These are phyloP conservation scores for Bemisia tabaci DNA, from an alignment of 1,140 invertebrate species.

Conservation along the genomic window DNA sequence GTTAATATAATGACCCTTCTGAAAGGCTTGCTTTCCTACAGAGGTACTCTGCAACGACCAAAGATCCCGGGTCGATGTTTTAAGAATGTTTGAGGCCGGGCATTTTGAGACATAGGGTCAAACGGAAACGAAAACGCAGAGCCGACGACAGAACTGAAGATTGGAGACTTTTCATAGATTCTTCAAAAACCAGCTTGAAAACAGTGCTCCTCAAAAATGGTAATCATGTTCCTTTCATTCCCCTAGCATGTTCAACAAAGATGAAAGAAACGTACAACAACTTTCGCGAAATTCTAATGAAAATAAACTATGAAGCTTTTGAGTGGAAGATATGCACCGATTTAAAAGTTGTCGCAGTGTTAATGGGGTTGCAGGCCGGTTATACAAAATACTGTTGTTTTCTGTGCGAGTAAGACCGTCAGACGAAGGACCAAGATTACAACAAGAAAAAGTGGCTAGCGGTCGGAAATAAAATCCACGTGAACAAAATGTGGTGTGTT, in stretches of 20 bases:
- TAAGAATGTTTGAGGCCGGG: too few relatives aligned
- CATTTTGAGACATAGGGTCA: too few relatives aligned
- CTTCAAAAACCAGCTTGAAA: conserved; percentile 15
- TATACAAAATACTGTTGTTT: conserved; percentile 32
- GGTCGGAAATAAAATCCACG: too few relatives aligned
- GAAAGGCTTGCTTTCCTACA: too few relatives aligned
- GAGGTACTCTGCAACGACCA: too few relatives aligned
- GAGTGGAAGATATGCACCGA: conserved; percentile 12
- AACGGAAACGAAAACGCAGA: not conserved
- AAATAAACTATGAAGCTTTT: not conserved
- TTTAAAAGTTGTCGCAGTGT: conserved; percentile 14
- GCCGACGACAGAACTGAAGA: conserved; percentile 4
- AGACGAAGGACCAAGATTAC: conserved; percentile 27
- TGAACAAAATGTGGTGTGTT: too few relatives aligned
- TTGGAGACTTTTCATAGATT: conserved; percentile 16
- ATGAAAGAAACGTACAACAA: conserved; percentile 14
- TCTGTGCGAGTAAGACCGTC: conserved; percentile 33
- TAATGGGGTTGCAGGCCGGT: conserved; percentile 25
- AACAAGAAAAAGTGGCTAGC: conserved; percentile 24
- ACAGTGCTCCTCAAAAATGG: conserved; percentile 12
- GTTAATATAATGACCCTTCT: too few relatives aligned
- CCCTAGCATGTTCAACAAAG: conserved; percentile 7
- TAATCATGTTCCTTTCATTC: conserved; percentile 9
- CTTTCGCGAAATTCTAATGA: conserved; percentile 1
- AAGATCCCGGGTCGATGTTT: too few relatives aligned